Evolutionary conservation across 2,888 invertebrate species (phyloP), one percentile per base, ranked within the genome.

Genomic region (Limenitis camilla): DNA sequence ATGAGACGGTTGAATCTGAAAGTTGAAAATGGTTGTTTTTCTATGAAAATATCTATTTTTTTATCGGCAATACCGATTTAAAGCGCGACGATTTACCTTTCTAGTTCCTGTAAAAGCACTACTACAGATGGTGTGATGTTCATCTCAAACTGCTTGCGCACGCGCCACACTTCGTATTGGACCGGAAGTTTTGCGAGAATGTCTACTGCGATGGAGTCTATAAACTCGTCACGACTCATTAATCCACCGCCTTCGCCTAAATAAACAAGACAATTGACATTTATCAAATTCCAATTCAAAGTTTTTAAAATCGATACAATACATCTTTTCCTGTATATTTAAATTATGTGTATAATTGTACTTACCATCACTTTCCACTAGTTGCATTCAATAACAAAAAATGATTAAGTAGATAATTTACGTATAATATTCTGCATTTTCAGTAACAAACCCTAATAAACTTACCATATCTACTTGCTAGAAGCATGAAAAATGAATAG

Each of bases 41-140:
- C 10, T 36, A 3, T 19, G 3, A 3, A 19, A 19, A 19, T 19
- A 19, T 19, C 19, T 2, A 19, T 19, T 3, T 19, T 19, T 19
- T 0, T 40, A 47, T 7, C 19, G 1, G 4, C 31, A n/a, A 27
- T 19, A 27, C 10, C 6, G 8, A 29, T 31, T 33, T 28, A 43
- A n/a, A 27, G 7, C 11, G 19, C 4, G n/a, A 8, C 7, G 29
- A 45, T 49, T 53, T 55, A 84, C 87, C 96, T 90, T 67, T 97
- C 96, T 36, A 97, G 77, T 76, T 97, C 95, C 86, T 97, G 97
- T 47, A 97, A 88, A 45, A 97, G 80, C 1, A 97, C 97, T 10
- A 97, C 93, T 0, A 94, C 91, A 0, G 95, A 93, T 1, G 97
- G 97, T 5, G 94, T 91, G 63, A 96, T 91, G 61, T 90, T 91